Base-by-base conservation (phyloP, 2,888 invertebrate genomes). In the Sinopyrophorus schimmeli region DNA sequence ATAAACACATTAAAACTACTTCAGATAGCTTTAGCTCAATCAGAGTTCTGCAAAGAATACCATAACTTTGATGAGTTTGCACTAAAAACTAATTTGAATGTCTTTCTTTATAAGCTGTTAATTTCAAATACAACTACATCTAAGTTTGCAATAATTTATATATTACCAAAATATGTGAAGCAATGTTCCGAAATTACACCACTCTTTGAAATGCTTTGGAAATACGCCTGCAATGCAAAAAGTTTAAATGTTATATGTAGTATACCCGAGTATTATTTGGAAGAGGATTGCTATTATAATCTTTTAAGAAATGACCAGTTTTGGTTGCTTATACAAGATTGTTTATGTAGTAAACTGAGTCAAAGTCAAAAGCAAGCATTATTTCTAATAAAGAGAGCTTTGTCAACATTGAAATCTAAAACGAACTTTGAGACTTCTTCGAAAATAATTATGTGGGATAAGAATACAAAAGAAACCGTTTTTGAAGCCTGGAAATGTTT, bases 401-500 rank as follows among this genome's bases (percentile, higher is more conserved):
- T 43, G 31, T 6, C 20, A 14, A 31, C 23, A 5, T 12, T 43
- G 16, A 16, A 30, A 20, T 28, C 34, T 12, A 5, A 17, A 21
- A 18, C 37, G 2, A 30, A 12, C 21, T 23, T 49, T 9, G 16
- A 15, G 11, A 31, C 32, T 2, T 1, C n/a, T 6, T 17, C 27
- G 1, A 20, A 21, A 40, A 17, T 44, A 17, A 26, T 43, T 6
- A 14, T 10, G 17, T 52, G 41, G 41, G 10, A 37, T 34, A 2
- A 5, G 2, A 5, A 37, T n/a, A 24, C 17, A 5, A 48, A 52
- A 21, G 12, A 23, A 3, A 16, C 30, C n/a, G 15, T 17, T n/a
- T n/a, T 5, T 11, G 7, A 11, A 23, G 35, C 46, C 5, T 76
- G 80, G 78, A 68, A 76, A 49, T 77, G 81, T 61, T 85, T 80